These are phyloP conservation scores for Dendrolimus kikuchii DNA, from an alignment of 1,140 invertebrate species.

Conservation along the genomic window DNA sequence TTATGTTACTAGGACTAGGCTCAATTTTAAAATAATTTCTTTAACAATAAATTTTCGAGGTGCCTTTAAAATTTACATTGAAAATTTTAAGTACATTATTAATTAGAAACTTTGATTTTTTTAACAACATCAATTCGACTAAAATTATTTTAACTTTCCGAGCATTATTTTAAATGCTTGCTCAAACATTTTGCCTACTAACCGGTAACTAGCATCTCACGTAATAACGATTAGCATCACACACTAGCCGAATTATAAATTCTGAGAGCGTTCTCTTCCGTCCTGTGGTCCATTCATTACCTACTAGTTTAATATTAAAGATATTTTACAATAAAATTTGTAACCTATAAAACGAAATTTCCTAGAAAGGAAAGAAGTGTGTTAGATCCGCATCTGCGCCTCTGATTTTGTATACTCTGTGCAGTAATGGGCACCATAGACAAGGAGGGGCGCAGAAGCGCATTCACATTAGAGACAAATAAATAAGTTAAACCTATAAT, in stretches of 20 bases:
- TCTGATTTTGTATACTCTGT: too few relatives aligned
- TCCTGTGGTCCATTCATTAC: conserved; percentile 66
- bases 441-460: background rate
- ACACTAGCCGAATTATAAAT: conserved; percentile 61
- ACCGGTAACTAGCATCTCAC: conserved; percentile 59
- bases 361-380: conserved; percentile 58
- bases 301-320: conserved; percentile 48
- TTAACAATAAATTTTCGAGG: conserved; percentile 55
- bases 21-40: conserved; percentile 62
- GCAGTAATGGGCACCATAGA: too few relatives aligned
- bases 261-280: conserved; percentile 65
- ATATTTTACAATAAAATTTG: conserved; percentile 70
- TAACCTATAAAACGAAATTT: conserved; percentile 69
- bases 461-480: conserved; percentile 34
- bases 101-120: conserved; percentile 68
- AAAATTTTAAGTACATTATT: conserved; percentile 68
- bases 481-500: conserved; percentile 68
- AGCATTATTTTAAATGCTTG: conserved; percentile 69
- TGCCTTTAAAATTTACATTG: conserved; percentile 68
- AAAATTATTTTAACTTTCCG: conserved; percentile 50
- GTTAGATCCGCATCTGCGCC: too few relatives aligned
- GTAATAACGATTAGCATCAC: conserved; percentile 28
- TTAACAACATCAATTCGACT: conserved; percentile 70
- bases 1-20: conserved; percentile 68
- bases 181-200: conserved; percentile 65